phyloP scores from a whole-genome alignment of 92 coral and sea anemone species.

The Bergia sp. region DNA sequence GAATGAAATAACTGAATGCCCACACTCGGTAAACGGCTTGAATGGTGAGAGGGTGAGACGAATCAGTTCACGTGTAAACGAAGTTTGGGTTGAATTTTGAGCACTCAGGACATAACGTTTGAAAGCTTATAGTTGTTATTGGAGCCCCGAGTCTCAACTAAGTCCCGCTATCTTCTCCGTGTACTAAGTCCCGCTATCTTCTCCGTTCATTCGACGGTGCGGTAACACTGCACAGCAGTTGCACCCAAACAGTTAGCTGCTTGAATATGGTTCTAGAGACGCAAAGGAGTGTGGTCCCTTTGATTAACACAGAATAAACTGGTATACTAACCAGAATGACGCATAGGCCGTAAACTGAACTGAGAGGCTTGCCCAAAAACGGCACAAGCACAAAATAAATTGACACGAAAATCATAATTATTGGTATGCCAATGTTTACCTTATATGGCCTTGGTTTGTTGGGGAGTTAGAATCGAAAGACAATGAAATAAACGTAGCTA shows the following conservation, averaged over 20 bases:
- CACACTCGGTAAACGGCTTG: no score
- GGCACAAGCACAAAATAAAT: constrained; percentile 53
- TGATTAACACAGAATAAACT: constrained; percentile 50
- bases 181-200: no score
- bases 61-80: no score
- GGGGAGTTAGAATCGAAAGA: constrained; percentile 54
- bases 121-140: background rate
- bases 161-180: background rate
- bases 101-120: background rate
- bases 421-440: constrained; percentile 47
- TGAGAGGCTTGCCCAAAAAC: constrained; percentile 51
- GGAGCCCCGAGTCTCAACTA: background rate
- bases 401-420: constrained; percentile 43
- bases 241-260: constrained; percentile 6
- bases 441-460: constrained; percentile 56
- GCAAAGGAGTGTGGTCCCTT: background rate
- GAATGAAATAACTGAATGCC: no score
- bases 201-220: background rate
- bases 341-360: constrained; percentile 56
- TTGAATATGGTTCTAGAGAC: background rate
- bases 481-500: constrained; percentile 57
- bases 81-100: no score
- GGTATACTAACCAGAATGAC: constrained; percentile 54
- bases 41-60: no score
- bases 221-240: constrained; percentile 5